Conservation (phyloP, 2,888 invertebrate species). For the Campaea margaritaria region DNA sequence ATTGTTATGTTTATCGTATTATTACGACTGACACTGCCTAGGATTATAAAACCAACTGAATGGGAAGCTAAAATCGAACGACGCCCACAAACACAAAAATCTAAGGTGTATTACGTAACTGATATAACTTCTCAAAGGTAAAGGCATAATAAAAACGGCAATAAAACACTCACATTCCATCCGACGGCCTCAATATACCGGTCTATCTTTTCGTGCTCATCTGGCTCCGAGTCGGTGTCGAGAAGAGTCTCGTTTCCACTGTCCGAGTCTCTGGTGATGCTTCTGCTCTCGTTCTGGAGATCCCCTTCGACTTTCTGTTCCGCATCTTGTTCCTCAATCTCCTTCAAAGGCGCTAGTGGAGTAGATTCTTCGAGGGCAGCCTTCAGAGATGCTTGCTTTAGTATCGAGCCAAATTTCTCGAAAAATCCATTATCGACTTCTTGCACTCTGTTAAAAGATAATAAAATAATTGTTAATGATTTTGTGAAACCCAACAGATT, state of each 20-base stretch:
- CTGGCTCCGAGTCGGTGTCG: constrained; percentile 88
- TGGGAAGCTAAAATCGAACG: constrained; percentile 10
- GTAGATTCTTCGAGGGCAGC: constrained; percentile 85
- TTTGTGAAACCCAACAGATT: background rate
- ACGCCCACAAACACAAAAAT: constrained; percentile 33
- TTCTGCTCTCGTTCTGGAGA: constrained; percentile 68
- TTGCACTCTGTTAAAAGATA: constrained; percentile 87
- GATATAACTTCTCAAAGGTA: constrained; percentile 29
- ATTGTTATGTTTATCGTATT: background rate
- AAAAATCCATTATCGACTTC: constrained; percentile 94
- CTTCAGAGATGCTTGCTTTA: constrained; percentile 87
- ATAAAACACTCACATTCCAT: constrained; percentile 89
- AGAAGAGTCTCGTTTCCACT: constrained; percentile 85
- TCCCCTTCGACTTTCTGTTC: constrained; percentile 69
- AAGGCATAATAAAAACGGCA: constrained; percentile 36
- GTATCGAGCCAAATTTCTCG: constrained; percentile 91
- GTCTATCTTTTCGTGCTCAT: constrained; percentile 86
- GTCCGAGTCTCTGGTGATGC: constrained; percentile 73
- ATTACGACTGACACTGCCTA: constrained; percentile 2
- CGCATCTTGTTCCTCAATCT: constrained; percentile 73
- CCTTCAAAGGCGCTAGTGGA: constrained; percentile 82
- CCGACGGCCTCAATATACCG: constrained; percentile 88
- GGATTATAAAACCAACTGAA: constrained; percentile 10
- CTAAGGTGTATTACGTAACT: constrained; percentile 35
- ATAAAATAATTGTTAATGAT: background rate